Conservation (phyloP, 2,888 invertebrate genomes). For the Adela reaumurella region DNA sequence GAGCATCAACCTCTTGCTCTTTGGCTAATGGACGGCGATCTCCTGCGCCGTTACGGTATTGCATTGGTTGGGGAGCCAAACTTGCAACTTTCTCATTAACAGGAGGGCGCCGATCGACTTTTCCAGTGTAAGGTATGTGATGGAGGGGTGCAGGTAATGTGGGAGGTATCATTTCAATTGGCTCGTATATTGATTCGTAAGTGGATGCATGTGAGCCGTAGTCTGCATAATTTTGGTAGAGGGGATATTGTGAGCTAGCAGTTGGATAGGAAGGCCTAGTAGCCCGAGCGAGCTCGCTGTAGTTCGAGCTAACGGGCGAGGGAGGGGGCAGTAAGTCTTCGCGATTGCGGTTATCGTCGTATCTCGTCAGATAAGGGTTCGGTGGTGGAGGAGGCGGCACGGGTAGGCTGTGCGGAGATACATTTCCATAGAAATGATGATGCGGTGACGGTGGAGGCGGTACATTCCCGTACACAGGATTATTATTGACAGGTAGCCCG, state of each 20-base stretch:
- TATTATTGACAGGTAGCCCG: conserved; percentile 10
- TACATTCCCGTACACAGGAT: conserved; percentile 60
- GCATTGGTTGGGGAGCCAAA: conserved; percentile 30
- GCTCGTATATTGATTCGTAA: conserved; percentile 88
- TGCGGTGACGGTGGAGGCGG: conserved; percentile 1
- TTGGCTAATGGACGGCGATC: conserved; percentile 39
- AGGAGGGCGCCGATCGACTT: neutral
- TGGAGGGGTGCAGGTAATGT: conserved; percentile 17
- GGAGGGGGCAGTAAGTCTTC: conserved; percentile 80
- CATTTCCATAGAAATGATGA: conserved; percentile 23
- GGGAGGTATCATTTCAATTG: conserved; percentile 81
- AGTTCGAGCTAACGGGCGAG: conserved; percentile 87
- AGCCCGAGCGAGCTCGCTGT: conserved; percentile 80
- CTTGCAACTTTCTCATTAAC: neutral
- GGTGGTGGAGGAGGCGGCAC: conserved; percentile 50
- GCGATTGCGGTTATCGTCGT: conserved; percentile 34
- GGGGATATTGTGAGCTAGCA: conserved; percentile 61
- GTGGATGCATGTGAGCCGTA: conserved; percentile 52
- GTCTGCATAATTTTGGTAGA: conserved; percentile 58
- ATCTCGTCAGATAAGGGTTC: conserved; percentile 43
- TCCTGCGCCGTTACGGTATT: neutral
- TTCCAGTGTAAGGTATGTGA: neutral
- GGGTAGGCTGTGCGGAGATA: conserved; percentile 62
- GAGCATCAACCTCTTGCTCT: conserved; percentile 83
- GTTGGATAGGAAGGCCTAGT: conserved; percentile 60